Evolutionary conservation across 2,113 vertebrate species (phyloP).

Genomic region (Procavia capensis): DNA sequence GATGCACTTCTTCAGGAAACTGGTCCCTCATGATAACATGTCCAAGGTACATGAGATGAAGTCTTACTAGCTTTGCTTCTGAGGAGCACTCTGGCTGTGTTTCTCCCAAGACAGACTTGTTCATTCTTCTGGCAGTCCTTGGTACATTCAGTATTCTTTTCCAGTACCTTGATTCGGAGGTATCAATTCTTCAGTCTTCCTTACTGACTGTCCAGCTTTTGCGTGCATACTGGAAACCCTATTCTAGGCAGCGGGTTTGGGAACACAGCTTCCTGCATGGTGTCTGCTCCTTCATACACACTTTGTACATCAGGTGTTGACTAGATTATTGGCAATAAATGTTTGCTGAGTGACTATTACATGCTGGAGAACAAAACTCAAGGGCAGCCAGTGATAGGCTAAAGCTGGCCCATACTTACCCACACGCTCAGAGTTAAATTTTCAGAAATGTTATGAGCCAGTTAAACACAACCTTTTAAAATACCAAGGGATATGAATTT

Average conservation of each 20-base stretch:
- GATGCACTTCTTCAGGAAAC: too few species aligned
- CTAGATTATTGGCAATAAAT: background rate
- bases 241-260: background rate
- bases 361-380: accelerated
- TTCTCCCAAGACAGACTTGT: too few species aligned
- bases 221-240: background rate
- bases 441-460: background rate
- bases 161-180: too few species aligned
- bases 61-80: too few species aligned
- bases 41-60: too few species aligned
- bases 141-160: too few species aligned
- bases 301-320: accelerated
- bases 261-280: background rate
- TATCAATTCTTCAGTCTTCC: too few species aligned
- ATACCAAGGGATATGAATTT: background rate
- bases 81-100: too few species aligned
- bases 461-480: accelerated
- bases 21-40: too few species aligned
- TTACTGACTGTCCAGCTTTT: too few species aligned
- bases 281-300: accelerated
- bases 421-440: background rate
- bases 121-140: too few species aligned
- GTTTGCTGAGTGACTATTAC: too few species aligned
- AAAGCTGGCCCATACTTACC: accelerated
- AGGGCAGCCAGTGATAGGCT: accelerated